Evolutionary conservation across 53 echinoderm and acorn worm genomes (phyloP), one percentile per base, ranked within the genome.

Genomic region (Pentamera pediparva): DNA sequence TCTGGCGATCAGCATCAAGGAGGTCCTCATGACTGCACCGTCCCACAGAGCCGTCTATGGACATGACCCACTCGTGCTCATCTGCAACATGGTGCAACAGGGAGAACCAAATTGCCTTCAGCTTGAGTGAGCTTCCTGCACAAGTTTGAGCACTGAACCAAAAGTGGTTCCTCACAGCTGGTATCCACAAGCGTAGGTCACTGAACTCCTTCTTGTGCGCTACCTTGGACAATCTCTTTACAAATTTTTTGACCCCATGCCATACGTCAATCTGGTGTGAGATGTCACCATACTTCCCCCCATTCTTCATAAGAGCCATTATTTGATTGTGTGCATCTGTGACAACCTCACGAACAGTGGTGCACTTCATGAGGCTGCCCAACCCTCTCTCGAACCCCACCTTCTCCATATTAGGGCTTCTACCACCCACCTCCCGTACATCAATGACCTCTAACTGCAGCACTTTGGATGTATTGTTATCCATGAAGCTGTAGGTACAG

Each of bases 401-500:
- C 18, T 64, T 39, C 65, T 78, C 78, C 65, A 78, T 65, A 24
- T 78, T 78, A 22, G 65, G 49, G 22, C 34, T 33, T 24, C 65
- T 78, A 19, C 65, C 78, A 17, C 39, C 50, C 4, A 64, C 78
- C 38, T 78, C 65, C 6, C 37, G 13, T 1, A 78, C 67, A 65
- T 33, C 35, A 10, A 69, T 48, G 0, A 83, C 65, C 30, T 77
- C 77, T 7, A 70, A 35, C 37, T 78, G 70, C 6, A 83, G 3
- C 18, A 83, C 56, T 18, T 60, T 57, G 6, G 34, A 41, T 0
- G 70, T 43, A 13, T 0, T 6, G 15, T 40, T 76, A 18, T 83
- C 78, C 83, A 83, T 77, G 52, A 83, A 77, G 26, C 57, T 76
- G 45, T 69, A 70, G 2, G 83, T 83, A 9, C 77, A 61, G 15